phyloP scores from a whole-genome alignment of 1,140 invertebrate species.

The Halictus rubicundus region DNA sequence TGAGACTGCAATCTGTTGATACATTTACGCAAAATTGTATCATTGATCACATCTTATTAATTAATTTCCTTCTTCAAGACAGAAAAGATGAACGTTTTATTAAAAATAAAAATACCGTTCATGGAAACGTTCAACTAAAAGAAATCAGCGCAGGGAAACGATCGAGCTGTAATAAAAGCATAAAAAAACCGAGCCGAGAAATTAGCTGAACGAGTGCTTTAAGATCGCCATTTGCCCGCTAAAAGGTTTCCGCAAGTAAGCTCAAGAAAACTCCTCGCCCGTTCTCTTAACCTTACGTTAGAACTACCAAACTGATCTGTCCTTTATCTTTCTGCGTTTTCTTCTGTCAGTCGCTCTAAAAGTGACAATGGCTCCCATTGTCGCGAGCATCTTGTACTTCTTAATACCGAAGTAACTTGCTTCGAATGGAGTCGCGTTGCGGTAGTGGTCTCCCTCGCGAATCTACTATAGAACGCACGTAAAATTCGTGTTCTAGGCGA shows the following conservation, averaged over 20 bases:
- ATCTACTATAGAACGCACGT: not conserved
- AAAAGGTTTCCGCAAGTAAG: not conserved
- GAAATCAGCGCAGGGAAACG: too few relatives aligned
- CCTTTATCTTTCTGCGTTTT: conserved; percentile 34
- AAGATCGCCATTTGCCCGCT: too few relatives aligned
- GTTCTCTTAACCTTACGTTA: conserved; percentile 20
- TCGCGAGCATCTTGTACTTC: not conserved
- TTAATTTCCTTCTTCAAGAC: too few relatives aligned
- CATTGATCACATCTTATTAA: too few relatives aligned
- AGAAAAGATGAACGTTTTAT: too few relatives aligned
- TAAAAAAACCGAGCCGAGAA: too few relatives aligned
- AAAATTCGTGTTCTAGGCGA: not conserved
- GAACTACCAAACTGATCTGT: conserved; percentile 39
- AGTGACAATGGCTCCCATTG: conserved; percentile 17
- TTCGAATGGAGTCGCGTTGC: not conserved
- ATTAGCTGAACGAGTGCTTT: too few relatives aligned
- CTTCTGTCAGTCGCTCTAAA: not conserved
- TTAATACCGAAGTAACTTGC: not conserved
- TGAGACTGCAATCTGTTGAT: too few relatives aligned
- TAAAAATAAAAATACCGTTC: too few relatives aligned
- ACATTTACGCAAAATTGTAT: too few relatives aligned
- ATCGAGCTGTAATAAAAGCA: too few relatives aligned
- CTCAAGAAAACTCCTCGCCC: conserved; percentile 44
- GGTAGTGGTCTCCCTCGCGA: not conserved
- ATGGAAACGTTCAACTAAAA: too few relatives aligned